Percentiles rank a stretch among this genome's conserved stretches.
Evolutionary conservation across 2,888 invertebrate genomes (phyloP).

Genomic region (Brenthis daphne): DNA sequence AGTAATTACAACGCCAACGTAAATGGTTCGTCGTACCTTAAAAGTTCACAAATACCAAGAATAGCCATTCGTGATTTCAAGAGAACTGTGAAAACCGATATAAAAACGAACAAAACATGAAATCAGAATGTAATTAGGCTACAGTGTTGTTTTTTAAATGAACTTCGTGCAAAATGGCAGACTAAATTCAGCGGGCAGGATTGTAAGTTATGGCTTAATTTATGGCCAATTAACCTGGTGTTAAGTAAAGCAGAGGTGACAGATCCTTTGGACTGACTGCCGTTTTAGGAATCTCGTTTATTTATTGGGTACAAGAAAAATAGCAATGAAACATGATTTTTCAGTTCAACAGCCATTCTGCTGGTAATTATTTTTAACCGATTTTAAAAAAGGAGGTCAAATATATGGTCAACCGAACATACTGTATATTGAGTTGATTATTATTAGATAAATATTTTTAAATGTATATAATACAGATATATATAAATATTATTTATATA

Average conservation of each 20-base stretch:
- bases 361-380: no score
- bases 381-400: no score
- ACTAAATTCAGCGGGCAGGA: conserved; percentile 57
- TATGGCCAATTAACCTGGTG: conserved; percentile 78
- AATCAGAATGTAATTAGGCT: conserved; percentile 60
- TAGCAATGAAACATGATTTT: not conserved
- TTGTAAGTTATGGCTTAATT: conserved; percentile 75
- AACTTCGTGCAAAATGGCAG: conserved; percentile 53
- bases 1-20: no score
- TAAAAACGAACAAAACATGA: conserved; percentile 43
- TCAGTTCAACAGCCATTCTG: no score
- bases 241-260: conserved; percentile 74
- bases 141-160: conserved; percentile 68
- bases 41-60: conserved; percentile 11
- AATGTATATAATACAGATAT: no score
- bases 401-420: no score
- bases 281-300: conserved; percentile 24
- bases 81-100: conserved; percentile 30
- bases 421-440: no score
- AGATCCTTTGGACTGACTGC: conserved; percentile 52
- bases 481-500: no score
- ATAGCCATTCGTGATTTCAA: conserved; percentile 5
- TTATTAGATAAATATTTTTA: no score
- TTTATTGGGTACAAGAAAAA: conserved; percentile 1
- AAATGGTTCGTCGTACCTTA: not conserved